These are phyloP conservation scores for Ptiloglossa arizonensis DNA, from an alignment of 1,140 invertebrate species.

Conservation along the genomic window DNA sequence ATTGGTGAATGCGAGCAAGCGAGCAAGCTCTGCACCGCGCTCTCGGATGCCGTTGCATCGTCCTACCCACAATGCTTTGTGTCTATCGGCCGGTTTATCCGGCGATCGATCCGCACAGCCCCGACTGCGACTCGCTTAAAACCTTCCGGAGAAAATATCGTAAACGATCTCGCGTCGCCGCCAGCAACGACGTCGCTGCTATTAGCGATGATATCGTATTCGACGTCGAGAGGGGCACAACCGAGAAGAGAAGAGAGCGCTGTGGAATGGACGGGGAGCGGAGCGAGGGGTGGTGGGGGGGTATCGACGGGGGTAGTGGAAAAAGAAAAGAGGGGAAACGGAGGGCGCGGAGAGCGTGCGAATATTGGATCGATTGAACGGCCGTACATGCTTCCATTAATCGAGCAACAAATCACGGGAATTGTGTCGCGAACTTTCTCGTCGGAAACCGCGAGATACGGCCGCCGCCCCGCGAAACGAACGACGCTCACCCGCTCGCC, in stretches of 20 bases:
- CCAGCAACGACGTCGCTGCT: conserved; percentile 64
- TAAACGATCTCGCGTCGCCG: conserved; percentile 63
- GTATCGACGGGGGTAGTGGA: too few relatives aligned
- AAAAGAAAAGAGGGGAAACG: too few relatives aligned
- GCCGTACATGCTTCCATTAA: conserved; percentile 57
- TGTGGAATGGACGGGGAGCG: background rate
- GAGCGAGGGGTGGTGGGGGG: background rate
- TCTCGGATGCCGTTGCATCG: conserved; percentile 65
- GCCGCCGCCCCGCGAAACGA: background rate
- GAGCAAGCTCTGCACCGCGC: conserved; percentile 9
- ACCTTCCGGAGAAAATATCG: conserved; percentile 66
- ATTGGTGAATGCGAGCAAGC: conserved; percentile 59
- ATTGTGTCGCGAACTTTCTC: conserved; percentile 66
- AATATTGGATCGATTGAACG: conserved; percentile 63
- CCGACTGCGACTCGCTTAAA: conserved; percentile 62
- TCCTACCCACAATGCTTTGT: conserved; percentile 64
- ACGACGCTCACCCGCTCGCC: background rate
- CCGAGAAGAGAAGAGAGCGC: background rate
- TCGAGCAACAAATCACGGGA: conserved; percentile 67
- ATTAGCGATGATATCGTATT: conserved; percentile 66
- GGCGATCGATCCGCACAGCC: conserved; percentile 62
- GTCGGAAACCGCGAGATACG: conserved; percentile 54
- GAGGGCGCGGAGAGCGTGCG: conserved; percentile 47
- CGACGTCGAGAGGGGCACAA: conserved; percentile 51
- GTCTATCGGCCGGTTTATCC: conserved; percentile 67